These are phyloP conservation scores for Gymnocheta viridis DNA, from an alignment of 2,888 invertebrate species.

Conservation along the genomic window DNA sequence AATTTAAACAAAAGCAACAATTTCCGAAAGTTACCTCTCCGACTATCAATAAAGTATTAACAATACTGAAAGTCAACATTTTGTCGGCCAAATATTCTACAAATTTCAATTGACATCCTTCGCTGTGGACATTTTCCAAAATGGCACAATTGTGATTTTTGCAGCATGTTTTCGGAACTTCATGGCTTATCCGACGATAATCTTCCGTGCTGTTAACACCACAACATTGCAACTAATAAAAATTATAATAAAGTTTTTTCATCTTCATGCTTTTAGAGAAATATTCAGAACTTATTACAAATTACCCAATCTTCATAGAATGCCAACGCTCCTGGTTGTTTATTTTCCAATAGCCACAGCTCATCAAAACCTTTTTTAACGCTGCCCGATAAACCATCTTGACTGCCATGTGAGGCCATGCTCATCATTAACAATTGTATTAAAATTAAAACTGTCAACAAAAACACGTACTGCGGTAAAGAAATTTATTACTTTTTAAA, in stretches of 20 bases:
- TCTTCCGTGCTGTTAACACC: constrained; percentile 77
- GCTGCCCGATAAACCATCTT: constrained; percentile 78
- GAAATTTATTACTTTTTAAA: constrained; percentile 3
- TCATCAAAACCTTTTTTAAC: constrained; percentile 76
- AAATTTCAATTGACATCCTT: constrained; percentile 77
- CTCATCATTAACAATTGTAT: constrained; percentile 76
- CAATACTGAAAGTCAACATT: constrained; percentile 75
- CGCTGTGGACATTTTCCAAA: constrained; percentile 70
- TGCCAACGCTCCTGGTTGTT: constrained; percentile 75
- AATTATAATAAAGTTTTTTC: not conserved
- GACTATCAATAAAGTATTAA: constrained; percentile 76
- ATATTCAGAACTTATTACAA: not conserved
- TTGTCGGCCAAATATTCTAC: constrained; percentile 76
- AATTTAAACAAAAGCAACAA: not conserved
- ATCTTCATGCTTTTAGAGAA: not conserved
- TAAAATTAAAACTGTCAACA: constrained; percentile 74
- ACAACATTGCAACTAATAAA: constrained; percentile 75
- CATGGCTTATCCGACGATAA: constrained; percentile 75
- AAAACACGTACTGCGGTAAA: constrained; percentile 72
- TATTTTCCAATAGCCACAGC: constrained; percentile 75
- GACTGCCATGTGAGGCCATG: constrained; percentile 78
- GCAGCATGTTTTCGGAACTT: constrained; percentile 76
- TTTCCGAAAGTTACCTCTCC: constrained; percentile 73
- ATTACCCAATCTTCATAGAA: constrained; percentile 77
- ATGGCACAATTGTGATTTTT: constrained; percentile 73